Conservation (phyloP, 2,113 vertebrate genomes). For the Proterorhinus semilunaris region DNA sequence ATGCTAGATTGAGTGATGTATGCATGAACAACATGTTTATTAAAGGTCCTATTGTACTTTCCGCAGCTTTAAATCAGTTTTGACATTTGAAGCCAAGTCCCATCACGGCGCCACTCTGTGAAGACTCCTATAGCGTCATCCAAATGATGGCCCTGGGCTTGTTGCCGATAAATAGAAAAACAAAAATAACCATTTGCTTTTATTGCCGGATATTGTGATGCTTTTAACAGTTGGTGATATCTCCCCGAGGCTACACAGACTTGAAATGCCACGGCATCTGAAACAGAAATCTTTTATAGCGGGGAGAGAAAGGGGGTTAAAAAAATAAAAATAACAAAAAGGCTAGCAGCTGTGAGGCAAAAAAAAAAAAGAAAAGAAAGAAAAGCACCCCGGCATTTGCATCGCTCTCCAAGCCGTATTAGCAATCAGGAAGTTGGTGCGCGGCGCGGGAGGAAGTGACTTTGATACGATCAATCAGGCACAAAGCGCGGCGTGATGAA, state of each 20-base stretch:
- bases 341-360: slow-evolving; percentile 55
- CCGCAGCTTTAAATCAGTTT: not conserved
- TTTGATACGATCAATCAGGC: slow-evolving; percentile 58
- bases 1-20: not conserved
- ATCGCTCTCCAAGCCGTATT: slow-evolving; percentile 32
- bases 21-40: not conserved
- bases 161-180: slow-evolving; percentile 15
- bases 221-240: slow-evolving; percentile 20
- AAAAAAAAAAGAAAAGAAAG: slow-evolving; percentile 10
- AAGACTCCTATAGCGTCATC: slow-evolving; percentile 23
- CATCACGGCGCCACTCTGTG: not conserved
- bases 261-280: slow-evolving; percentile 1
- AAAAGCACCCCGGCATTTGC: slow-evolving; percentile 26
- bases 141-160: slow-evolving; percentile 18
- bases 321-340: not conserved
- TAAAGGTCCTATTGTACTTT: not conserved
- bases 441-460: slow-evolving; percentile 45
- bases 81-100: slow-evolving; percentile 11
- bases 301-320: not conserved
- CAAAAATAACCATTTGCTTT: slow-evolving; percentile 16
- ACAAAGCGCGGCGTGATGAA: slow-evolving; percentile 48
- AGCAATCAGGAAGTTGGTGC: slow-evolving; percentile 54
- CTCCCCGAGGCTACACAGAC: not conserved
- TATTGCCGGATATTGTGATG: slow-evolving; percentile 7
- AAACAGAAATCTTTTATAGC: slow-evolving; percentile 11